phyloP scores from a whole-genome alignment of 2,113 vertebrate species.

The Chloropsis hardwickii region DNA sequence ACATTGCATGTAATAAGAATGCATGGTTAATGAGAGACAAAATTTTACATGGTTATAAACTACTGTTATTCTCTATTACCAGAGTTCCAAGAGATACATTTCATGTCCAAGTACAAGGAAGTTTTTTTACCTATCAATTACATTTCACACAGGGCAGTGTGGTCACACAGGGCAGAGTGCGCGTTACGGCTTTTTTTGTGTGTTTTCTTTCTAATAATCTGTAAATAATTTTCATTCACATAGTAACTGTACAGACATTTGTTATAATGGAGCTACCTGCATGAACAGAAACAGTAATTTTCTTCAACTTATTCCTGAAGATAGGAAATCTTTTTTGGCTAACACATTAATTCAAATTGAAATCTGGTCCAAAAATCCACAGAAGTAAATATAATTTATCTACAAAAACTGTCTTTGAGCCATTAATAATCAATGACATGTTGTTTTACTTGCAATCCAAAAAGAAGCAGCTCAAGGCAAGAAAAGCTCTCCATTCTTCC shows the following conservation, averaged over 20 bases:
- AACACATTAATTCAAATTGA: not conserved
- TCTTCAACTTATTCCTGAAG: not conserved
- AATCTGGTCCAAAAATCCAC: not conserved
- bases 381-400: not conserved
- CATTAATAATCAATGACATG: not conserved
- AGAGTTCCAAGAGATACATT: not conserved
- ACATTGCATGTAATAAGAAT: not conserved
- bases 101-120: not conserved
- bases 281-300: not conserved
- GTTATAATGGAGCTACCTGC: not conserved
- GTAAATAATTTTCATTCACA: not conserved
- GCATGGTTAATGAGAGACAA: not conserved
- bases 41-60: not conserved
- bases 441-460: not conserved
- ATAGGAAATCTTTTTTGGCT: not conserved
- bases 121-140: not conserved
- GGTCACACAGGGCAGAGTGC: not conserved
- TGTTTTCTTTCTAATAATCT: not conserved
- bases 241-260: not conserved
- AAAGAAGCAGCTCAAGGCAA: not conserved
- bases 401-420: not conserved
- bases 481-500: not conserved
- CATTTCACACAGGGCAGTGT: not conserved
- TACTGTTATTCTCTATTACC: not conserved
- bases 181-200: not conserved